Evolutionary conservation across 30 jellyfish, hydroid and myxozoan genomes (phyloP), one percentile per base, ranked within the genome.

Genomic region (Turritopsis rubra): DNA sequence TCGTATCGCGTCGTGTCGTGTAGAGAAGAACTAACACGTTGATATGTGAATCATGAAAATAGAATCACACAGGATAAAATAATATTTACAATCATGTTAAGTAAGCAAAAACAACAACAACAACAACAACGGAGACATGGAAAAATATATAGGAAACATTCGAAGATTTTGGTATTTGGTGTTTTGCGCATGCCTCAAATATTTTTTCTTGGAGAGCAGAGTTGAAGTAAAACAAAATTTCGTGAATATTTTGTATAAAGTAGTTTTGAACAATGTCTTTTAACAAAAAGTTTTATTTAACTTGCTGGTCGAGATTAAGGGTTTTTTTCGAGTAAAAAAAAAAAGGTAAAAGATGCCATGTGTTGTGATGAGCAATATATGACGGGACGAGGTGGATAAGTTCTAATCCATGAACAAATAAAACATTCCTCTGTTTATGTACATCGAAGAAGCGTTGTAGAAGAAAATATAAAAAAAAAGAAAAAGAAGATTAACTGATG

Each of bases 401-500:
- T 13, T 13, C 60, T 41, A 13, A 41, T 41, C 9, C 60, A 41
- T 41, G 60, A 13, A 3, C n/a, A n/a, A n/a, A n/a, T n/a, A n/a
- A n/a, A n/a, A n/a, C n/a, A n/a, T n/a, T n/a, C n/a, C n/a, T 41
- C 5, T 41, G 60, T 41, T 41, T 41, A 41, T 41, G 60, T 41
- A 41, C 60, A 41, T 13, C 13, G 60, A 41, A 41, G n/a, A n/a
- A n/a, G n/a, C n/a, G n/a, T n/a, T n/a, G n/a, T n/a, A n/a, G n/a
- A n/a, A n/a, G 60, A 41, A 41, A 41, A 41, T 5, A 41, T 3
- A 13, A 41, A 13, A 41, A 3, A 3, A 13, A 41, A 41, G 60
- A 41, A 41, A 3, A 3, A 5, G 9, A 13, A 41, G 13, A 27
- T 68, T 76, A 90, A 22, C 90, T 86, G 20, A 91, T n/a, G 71